Evolutionary conservation across 2,113 vertebrate genomes (phyloP), one percentile per base, ranked within the genome.

Genomic region (Sorex fumeus): DNA sequence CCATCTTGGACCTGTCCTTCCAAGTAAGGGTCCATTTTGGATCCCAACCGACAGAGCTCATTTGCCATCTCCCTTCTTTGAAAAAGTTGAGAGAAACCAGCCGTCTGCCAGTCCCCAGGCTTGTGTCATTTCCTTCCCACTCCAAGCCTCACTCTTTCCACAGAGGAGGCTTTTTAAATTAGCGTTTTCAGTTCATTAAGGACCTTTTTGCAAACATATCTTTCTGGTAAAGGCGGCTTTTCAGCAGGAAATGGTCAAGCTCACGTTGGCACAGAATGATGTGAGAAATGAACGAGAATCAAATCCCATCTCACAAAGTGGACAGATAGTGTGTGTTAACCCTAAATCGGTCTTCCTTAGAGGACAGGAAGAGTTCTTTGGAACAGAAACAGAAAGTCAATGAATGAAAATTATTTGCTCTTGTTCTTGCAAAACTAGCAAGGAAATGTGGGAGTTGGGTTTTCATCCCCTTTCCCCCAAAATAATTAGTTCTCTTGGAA

Each of bases 71-170:
- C 96, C 82, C 86, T 62, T 2, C 11, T 93, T 83, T 67, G 53
- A 81, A 88, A 95, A 64, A 69, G 69, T 91, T 87, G 96, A 96
- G 86, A 82, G 94, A 97, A 97, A 93, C 84, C 95, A 96, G 94
- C 71, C 85, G 75, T 83, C 92, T 0, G 72, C 95, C 2, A 93
- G 97, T 96, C 97, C 96, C 88, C 95, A 95, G 95, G 62, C 81
- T 90, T 96, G 90, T 97, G 97, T 98, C 97, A 98, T 97, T 98
- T 98, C 98, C 97, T 98, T 97, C 93, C 93, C 95, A 95, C 94
- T 6, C 2, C 75, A 76, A 96, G 87, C 79, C 96, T 98, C 97
- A 96, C 93, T 97, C 97, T 98, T 97, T 97, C 97, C 97, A 97
- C 93, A 86, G 93, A 96, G 74, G 96, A 95, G 96, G 72, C 94